phyloP scores from a whole-genome alignment of 2,113 vertebrate species.

The Murina feae region DNA sequence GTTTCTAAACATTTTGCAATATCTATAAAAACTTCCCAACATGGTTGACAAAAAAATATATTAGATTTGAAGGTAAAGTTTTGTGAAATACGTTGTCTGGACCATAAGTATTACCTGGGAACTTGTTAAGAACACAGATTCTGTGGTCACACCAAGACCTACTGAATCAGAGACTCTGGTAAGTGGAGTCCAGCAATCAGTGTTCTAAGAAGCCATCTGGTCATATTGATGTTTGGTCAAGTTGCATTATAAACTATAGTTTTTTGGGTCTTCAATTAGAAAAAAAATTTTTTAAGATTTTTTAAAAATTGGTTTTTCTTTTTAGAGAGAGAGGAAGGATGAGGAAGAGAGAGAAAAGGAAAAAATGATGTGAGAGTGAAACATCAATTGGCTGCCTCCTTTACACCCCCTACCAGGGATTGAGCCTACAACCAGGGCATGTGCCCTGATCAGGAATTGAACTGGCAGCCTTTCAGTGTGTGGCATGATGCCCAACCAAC shows the following conservation, averaged over 20 bases:
- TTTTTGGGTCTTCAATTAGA: neutral
- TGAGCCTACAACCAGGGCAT: neutral
- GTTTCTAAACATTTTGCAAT: neutral
- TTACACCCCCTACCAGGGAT: neutral
- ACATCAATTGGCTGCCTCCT: neutral
- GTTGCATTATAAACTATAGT: neutral
- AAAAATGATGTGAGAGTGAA: neutral
- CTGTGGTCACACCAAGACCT: neutral
- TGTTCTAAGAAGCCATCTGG: neutral
- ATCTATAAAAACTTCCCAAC: neutral
- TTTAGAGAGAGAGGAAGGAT: neutral
- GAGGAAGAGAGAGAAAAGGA: neutral
- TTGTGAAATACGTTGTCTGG: neutral
- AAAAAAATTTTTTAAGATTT: neutral
- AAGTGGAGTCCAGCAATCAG: neutral
- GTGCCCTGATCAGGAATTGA: neutral
- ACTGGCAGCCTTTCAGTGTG: neutral
- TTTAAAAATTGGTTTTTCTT: neutral
- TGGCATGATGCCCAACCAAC: neutral
- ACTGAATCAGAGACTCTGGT: neutral
- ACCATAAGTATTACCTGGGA: neutral
- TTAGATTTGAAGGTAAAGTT: neutral
- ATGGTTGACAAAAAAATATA: neutral
- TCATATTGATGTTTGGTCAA: neutral
- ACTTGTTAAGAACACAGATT: neutral